Base-by-base conservation (phyloP, 2,888 invertebrate genomes). In the Ormyrus rosae region DNA sequence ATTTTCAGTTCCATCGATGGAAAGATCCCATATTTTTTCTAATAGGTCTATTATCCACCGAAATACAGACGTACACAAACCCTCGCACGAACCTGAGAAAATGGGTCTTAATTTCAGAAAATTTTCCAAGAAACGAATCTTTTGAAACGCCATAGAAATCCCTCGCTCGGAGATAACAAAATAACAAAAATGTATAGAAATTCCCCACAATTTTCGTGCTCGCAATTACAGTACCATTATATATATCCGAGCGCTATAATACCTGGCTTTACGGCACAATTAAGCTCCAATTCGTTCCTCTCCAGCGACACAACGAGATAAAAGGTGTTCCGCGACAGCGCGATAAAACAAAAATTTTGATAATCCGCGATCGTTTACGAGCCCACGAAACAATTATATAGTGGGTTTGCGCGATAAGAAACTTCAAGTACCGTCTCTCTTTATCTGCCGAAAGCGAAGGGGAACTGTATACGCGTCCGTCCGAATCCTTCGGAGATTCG, bases 341-440 rank as follows among this genome's bases (percentile, higher is more conserved):
- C 48, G 56, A 61, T 68, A 68, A 75, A 34, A 53, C 61, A 68
- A 75, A 75, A 68, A 61, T 46, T 60, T 58, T 19, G 51, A 60
- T 75, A 75, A 67, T 65, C 19, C 48, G n/a, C 55, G 68, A 75
- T 65, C 48, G 60, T 61, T 53, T 68, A 58, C 68, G 11, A 68
- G 5, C 51, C 34, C 34, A 0, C 58, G 7, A 58, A 56, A 67
- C 67, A 67, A 71, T 71, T 70, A 34, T 34, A 34, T 34, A 34
- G 34, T 4, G 11, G 50, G 13, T 11, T 0, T 11, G 11, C 2
- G 34, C 55, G 78, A 78, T 78, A 73, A 73, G 63, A 13, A 4
- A 34, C 19, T 55, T 60, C 11, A 67, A 71, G 60, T 53, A 34
- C 60, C 46, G 48, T 8, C 13, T 11, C 8, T 6, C 9, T 34